These are phyloP conservation scores for Numenius phaeopus DNA, from an alignment of 2,797 vertebrate genomes.

Conservation along the genomic window DNA sequence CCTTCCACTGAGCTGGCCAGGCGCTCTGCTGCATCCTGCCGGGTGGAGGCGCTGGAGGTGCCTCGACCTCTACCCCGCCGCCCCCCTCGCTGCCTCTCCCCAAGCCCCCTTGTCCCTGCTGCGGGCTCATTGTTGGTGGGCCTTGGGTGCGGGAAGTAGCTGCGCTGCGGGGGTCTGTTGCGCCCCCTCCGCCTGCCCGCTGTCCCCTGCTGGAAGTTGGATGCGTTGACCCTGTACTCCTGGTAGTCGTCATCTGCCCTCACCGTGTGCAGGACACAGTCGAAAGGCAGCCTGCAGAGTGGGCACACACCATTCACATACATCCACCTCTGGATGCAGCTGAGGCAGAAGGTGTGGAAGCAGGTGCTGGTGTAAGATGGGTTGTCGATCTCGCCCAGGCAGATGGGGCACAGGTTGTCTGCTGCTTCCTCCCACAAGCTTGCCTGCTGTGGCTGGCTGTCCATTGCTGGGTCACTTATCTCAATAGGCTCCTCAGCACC, in stretches of 20 bases:
- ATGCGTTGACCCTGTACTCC: rapidly evolving
- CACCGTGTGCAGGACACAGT: rapidly evolving
- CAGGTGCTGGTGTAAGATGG: rapidly evolving
- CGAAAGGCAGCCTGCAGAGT: not conserved
- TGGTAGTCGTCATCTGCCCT: rapidly evolving
- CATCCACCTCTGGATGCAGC: rapidly evolving
- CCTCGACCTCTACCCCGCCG: no score
- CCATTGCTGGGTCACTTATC: rapidly evolving
- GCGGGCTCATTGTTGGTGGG: rapidly evolving
- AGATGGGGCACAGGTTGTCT: rapidly evolving
- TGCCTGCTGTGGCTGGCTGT: not conserved
- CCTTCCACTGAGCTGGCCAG: rapidly evolving
- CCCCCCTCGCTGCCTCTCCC: rapidly evolving
- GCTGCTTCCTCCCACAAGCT: rapidly evolving
- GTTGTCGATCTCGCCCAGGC: rapidly evolving
- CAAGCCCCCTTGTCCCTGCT: rapidly evolving
- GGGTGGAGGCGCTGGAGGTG: rapidly evolving
- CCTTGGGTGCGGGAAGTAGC: rapidly evolving
- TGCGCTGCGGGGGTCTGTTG: not conserved
- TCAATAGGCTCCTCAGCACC: rapidly evolving
- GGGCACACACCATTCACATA: rapidly evolving
- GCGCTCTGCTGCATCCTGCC: rapidly evolving
- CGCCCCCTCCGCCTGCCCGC: rapidly evolving
- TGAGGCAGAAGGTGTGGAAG: not conserved
- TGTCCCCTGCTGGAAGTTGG: rapidly evolving